Evolutionary conservation across 2,888 invertebrate genomes (phyloP), one percentile per base, ranked within the genome.

Genomic region (Eupelmus urozonus): DNA sequence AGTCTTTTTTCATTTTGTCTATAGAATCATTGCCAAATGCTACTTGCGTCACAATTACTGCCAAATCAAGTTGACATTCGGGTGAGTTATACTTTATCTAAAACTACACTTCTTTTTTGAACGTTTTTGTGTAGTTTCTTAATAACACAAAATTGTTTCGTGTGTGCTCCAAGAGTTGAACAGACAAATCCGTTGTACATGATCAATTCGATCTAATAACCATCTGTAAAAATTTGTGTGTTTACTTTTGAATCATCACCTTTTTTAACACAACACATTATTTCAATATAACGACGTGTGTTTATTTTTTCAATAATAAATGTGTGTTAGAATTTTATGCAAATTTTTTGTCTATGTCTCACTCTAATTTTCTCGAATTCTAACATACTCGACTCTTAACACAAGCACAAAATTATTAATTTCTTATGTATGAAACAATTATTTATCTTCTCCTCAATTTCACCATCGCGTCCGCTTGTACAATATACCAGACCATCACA

Each of bases 21-120:
- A 34, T 34, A 80, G 80, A 80, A 80, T 80, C 80, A 80, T 80
- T 80, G 78, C 78, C 80, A 80, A 80, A 80, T 80, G 78, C 72
- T 75, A 80, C 80, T 78, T 55, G 27, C 80, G 67, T 70, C 80
- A 72, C 80, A 80, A 80, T 80, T 80, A 80, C 80, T 76, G 80
- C 78, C 78, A 70, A 80, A 80, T 80, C 80, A 80, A 78, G 80
- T 80, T 76, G 78, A 80, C 78, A 73, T 78, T 76, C 59, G 67
- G 80, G 80, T 80, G 80, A 80, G 80, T 80, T 78, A 70, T 57
- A 74, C 65, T 80, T 76, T 73, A 80, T 80, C 76, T 70, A 76
- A 80, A 79, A 70, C 76, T 80, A 65, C 34, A 34, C 34, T 34
- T 5, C 34, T 34, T 34, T 34, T 34, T 34, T 34, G 34, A 34